These are phyloP conservation scores for Carabus problematicus DNA, from an alignment of 2,888 invertebrate species.

Conservation along the genomic window DNA sequence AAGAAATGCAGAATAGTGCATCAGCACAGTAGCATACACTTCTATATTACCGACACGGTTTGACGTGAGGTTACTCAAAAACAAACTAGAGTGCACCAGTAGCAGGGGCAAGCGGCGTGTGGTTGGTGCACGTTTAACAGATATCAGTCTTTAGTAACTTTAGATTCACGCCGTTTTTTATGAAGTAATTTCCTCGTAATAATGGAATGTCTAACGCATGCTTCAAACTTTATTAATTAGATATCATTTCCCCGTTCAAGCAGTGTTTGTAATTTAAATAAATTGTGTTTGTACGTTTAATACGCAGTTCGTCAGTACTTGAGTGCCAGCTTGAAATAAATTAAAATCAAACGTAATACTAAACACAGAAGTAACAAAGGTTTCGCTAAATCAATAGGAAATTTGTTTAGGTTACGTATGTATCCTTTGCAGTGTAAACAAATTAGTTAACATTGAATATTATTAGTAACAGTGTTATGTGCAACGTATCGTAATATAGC, in stretches of 20 bases:
- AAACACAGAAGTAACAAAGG: constrained; percentile 19
- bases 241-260: constrained; percentile 27
- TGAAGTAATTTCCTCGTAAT: constrained; percentile 28
- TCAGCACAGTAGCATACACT: constrained; percentile 8
- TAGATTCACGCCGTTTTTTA: constrained; percentile 22
- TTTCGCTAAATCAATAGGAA: constrained; percentile 26
- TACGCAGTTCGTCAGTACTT: constrained; percentile 1
- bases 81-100: too few species aligned
- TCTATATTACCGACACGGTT: too few species aligned
- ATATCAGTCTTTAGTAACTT: constrained; percentile 2
- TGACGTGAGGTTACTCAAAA: too few species aligned
- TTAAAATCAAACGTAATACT: constrained; percentile 16
- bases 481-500: too few species aligned
- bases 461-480: too few species aligned
- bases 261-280: constrained; percentile 13
- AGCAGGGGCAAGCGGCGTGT: not conserved
- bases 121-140: constrained; percentile 3
- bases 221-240: constrained; percentile 37
- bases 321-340: constrained; percentile 22
- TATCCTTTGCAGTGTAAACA: too few species aligned
- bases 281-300: constrained; percentile 17
- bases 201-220: constrained; percentile 36
- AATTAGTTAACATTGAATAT: too few species aligned
- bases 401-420: not conserved
- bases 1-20: constrained; percentile 2